Evolutionary conservation across 2,113 vertebrate species (phyloP), one percentile per base, ranked within the genome.

Genomic region (Cricetomys ansorgei): DNA sequence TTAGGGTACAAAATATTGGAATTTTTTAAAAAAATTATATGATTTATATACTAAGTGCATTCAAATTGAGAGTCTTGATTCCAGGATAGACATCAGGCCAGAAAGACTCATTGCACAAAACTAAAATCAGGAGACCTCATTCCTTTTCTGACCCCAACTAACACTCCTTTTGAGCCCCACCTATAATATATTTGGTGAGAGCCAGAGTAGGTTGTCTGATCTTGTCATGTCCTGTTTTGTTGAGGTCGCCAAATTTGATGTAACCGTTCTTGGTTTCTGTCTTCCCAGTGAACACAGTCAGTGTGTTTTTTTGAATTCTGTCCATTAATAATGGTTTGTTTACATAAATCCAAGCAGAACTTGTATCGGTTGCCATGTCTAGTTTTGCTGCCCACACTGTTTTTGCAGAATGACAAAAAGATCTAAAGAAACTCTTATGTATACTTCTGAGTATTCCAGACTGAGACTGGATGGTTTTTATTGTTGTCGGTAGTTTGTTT

Each of bases 61-160:
- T 92, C 43, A 70, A 59, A 83, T 81, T 50, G 43, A 70, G n/a
- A 50, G 31, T 94, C 53, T 91, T 96, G 65, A 72, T 94, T 97
- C 64, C 79, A 86, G 5, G 34, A 91, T 62, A 89, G 8, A 8
- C 40, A 92, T 91, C 34, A 73, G 37, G 55, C n/a, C 64, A 79
- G n/a, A 93, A 92, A 55, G 53, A 92, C 15, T 67, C 6, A 81
- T 89, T 88, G 72, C 2, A 34, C 48, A 59, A 94, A 75, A 70
- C 73, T 40, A 85, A 80, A 67, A 89, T 37, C 31, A 64, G 62
- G 93, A 81, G 16, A 27, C 15, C 93, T 94, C 12, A 21, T 43
- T 77, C 81, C 37, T 67, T 67, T 48, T 50, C n/a, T 85, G 21
- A 43, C n/a, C 29, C 29, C 50, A 23, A 7, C 34, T 13, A 43